These are phyloP conservation scores for Carettochelys insculpta DNA, from an alignment of 2,113 vertebrate species.

Conservation along the genomic window DNA sequence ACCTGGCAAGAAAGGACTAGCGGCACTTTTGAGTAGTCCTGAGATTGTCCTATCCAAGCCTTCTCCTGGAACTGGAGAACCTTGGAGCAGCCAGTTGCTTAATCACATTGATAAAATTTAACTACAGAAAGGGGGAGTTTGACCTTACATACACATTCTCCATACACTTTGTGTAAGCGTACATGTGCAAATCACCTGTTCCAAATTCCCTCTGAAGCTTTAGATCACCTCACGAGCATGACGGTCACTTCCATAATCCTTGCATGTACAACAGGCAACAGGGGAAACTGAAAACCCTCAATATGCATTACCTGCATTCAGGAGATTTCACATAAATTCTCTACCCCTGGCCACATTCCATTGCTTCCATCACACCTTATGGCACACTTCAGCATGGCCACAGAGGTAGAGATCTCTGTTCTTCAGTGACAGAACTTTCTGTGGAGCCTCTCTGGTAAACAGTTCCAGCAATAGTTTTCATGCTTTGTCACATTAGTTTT, in stretches of 20 bases:
- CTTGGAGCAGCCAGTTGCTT: too few relatives aligned
- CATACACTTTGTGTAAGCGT: background rate
- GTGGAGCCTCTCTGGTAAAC: background rate
- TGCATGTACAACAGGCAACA: background rate
- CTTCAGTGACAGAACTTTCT: background rate
- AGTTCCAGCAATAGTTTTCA: background rate
- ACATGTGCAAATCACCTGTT: background rate
- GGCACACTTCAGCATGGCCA: background rate
- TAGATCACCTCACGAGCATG: background rate
- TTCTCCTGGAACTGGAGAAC: too few relatives aligned
- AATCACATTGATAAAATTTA: background rate
- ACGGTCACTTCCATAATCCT: background rate
- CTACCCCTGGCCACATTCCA: background rate
- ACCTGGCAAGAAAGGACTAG: too few relatives aligned
- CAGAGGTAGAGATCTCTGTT: background rate
- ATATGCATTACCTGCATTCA: background rate
- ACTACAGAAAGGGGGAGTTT: background rate
- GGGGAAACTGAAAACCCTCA: background rate
- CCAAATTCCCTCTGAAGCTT: background rate
- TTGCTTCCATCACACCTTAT: background rate
- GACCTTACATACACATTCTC: too few relatives aligned
- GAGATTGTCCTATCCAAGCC: too few relatives aligned
- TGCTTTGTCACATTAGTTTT: background rate
- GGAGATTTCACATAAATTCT: background rate
- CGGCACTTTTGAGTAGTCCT: fast-evolving